Base-by-base conservation (phyloP, 2,797 vertebrate species). In the Morus bassanus region DNA sequence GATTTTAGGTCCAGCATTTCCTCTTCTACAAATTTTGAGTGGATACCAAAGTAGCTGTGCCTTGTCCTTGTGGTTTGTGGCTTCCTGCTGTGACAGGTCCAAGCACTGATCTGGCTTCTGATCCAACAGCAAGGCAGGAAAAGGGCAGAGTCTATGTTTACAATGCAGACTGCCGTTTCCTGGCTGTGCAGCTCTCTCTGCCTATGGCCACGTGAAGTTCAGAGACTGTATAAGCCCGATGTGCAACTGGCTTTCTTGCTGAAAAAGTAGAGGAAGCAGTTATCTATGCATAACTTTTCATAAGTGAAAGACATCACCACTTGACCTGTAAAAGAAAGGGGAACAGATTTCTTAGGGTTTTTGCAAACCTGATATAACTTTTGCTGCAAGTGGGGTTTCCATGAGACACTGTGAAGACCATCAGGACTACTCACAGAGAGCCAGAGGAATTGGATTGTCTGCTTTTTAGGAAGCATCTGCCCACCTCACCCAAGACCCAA, bases 351-450 rank as follows among this genome's bases (percentile, higher is more conserved):
- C 64, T 86, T 60, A 79, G 21, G 13, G 2, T 22, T 89, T 89
- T 65, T 37, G 33, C 19, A 56, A 80, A 33, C 9, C 28, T 37
- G 68, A 9, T 18, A 3, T 10, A 25, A 45, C n/a, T 74, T 80
- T 14, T 88, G 5, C 6, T 76, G 15, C 4, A 57, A 76, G 10
- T 0, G 0, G 11, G 2, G 4, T n/a, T 89, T 87, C 21, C 3
- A 2, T 50, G 53, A 35, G 53, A 39, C 2, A 4, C 33, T 41
- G 11, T 61, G 37, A 22, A 41, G 39, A 30, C 39, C 27, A 41
- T 21, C 28, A 63, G 37, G 37, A 63, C 27, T 63, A 30, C 18
- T 63, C 61, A 41, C 6, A 51, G 33, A 28, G 8, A 63, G 4
- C 6, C 8, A 33, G 43, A 59, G 15, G 13, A 85, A 63, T 85